phyloP scores from a whole-genome alignment of 1,140 invertebrate genomes.

The Aphelinus certus region DNA sequence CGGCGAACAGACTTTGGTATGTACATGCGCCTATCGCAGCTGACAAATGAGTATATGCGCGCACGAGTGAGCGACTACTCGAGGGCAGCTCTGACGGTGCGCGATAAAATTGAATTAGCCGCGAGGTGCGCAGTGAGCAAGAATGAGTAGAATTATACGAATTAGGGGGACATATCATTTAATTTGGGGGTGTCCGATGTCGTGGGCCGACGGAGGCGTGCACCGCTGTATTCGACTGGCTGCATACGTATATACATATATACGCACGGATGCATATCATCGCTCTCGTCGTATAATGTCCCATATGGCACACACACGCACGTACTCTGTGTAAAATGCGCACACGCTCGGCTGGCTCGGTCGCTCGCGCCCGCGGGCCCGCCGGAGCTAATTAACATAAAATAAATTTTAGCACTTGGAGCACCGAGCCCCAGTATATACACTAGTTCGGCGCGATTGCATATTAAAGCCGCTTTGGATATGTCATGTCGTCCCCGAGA shows the following conservation, averaged over 20 bases:
- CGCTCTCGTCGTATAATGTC: constrained; percentile 10
- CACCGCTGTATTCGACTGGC: too few relatives aligned
- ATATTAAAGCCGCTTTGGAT: constrained; percentile 25
- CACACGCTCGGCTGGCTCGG: constrained; percentile 19
- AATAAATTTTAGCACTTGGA: constrained; percentile 28
- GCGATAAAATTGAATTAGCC: constrained; percentile 53
- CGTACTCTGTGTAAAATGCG: constrained; percentile 3
- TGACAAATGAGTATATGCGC: too few relatives aligned
- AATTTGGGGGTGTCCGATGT: constrained; percentile 49
- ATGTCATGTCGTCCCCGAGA: constrained; percentile 16
- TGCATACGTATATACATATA: too few relatives aligned
- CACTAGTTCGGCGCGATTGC: constrained; percentile 23
- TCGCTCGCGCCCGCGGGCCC: not conserved
- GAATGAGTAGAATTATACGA: constrained; percentile 48
- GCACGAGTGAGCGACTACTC: constrained; percentile 32
- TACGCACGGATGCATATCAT: constrained; percentile 5
- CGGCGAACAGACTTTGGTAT: too few relatives aligned
- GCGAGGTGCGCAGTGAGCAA: constrained; percentile 44
- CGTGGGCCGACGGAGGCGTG: not conserved
- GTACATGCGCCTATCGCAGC: too few relatives aligned
- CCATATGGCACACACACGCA: constrained; percentile 41
- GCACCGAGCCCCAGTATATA: not conserved
- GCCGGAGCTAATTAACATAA: constrained; percentile 33
- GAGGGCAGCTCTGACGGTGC: not conserved
- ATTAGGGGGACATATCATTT: constrained; percentile 58